Evolutionary conservation across 2,888 invertebrate species (phyloP).

Genomic region (Coelogynopora nodosa): DNA sequence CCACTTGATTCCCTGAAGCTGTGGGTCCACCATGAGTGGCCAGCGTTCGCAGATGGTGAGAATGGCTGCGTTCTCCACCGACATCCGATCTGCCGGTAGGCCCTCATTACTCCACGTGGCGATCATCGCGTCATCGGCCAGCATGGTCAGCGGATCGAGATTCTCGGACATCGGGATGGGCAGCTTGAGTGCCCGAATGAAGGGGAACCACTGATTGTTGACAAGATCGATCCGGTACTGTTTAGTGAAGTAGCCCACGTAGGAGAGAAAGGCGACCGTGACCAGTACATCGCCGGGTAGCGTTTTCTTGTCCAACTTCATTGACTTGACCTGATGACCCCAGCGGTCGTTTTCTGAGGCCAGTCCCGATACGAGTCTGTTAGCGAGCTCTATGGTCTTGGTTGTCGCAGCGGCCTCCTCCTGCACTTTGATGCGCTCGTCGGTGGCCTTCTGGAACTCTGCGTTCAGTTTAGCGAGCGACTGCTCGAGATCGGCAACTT

Average conservation of each 20-base stretch:
- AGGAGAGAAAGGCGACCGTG: slow-evolving; percentile 90
- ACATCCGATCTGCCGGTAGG: slow-evolving; percentile 89
- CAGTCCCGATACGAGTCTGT: slow-evolving; percentile 85
- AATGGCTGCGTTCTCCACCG: slow-evolving; percentile 92
- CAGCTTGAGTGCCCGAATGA: slow-evolving; percentile 71
- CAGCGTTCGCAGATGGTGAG: slow-evolving; percentile 86
- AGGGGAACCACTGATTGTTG: slow-evolving; percentile 71
- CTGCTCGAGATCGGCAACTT: slow-evolving; percentile 83
- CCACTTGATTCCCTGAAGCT: slow-evolving; percentile 91
- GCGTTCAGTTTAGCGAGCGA: slow-evolving; percentile 80
- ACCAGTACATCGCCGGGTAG: slow-evolving; percentile 86
- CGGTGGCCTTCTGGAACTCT: slow-evolving; percentile 84
- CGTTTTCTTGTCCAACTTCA: slow-evolving; percentile 63
- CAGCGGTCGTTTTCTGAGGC: slow-evolving; percentile 93
- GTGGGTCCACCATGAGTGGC: slow-evolving; percentile 95
- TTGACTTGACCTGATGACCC: slow-evolving; percentile 76
- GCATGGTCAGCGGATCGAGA: slow-evolving; percentile 76
- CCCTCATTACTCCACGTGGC: slow-evolving; percentile 95
- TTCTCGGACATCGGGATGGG: slow-evolving; percentile 84
- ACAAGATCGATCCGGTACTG: slow-evolving; percentile 81
- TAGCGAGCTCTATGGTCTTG: slow-evolving; percentile 82
- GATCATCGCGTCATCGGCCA: slow-evolving; percentile 88
- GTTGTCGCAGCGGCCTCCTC: slow-evolving; percentile 90
- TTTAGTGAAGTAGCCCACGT: slow-evolving; percentile 92
- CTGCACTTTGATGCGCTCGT: slow-evolving; percentile 80